Evolutionary conservation across 1,140 invertebrate genomes (phyloP).

Genomic region (Cydia splendana): DNA sequence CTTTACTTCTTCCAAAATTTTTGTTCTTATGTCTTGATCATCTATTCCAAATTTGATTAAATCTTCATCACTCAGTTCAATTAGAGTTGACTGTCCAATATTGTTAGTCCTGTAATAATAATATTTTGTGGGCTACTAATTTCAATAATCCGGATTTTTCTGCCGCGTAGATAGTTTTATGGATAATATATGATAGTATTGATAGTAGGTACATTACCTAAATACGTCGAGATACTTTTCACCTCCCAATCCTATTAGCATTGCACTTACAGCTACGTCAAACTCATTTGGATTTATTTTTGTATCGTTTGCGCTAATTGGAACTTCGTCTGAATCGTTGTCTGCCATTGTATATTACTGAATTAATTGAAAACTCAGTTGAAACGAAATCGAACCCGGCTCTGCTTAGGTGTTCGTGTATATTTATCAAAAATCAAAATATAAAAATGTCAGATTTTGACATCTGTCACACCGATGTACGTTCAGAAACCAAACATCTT

Average conservation of each 20-base stretch:
- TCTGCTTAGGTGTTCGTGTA: background rate
- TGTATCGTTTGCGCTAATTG: constrained; percentile 28
- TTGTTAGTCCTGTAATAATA: constrained; percentile 62
- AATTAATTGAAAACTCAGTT: background rate
- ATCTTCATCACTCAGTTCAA: constrained; percentile 71
- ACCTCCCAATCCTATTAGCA: constrained; percentile 63
- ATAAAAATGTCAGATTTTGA: no score
- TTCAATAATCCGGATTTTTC: background rate
- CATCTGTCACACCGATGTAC: no score
- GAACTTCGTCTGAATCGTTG: constrained; percentile 34
- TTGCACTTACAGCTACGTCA: constrained; percentile 63
- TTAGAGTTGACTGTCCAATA: constrained; percentile 67
- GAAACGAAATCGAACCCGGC: background rate
- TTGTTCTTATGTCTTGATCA: constrained; percentile 56
- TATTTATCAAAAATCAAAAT: background rate
- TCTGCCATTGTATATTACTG: background rate
- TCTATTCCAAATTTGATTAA: constrained; percentile 69
- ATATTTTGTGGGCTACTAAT: background rate
- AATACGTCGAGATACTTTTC: constrained; percentile 73
- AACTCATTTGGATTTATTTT: constrained; percentile 66
- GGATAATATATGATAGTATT: background rate
- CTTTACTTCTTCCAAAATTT: constrained; percentile 65
- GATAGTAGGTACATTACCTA: constrained; percentile 55
- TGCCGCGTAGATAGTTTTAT: background rate
- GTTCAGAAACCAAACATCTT: no score